Conservation (phyloP, 2,797 vertebrate genomes). For the Enoplosus armatus region DNA sequence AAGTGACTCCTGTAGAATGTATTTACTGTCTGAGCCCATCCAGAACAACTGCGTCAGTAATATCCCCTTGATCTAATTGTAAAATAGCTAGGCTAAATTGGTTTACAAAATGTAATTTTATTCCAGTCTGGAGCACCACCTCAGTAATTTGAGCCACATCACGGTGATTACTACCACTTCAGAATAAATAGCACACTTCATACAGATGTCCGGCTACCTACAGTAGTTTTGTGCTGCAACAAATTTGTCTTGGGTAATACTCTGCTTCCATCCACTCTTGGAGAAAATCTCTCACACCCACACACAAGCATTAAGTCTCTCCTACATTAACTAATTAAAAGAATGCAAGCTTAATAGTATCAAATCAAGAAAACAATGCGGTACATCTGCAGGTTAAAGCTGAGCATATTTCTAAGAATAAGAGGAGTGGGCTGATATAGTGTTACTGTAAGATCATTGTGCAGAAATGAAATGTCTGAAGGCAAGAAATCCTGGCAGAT, state of each 20-base stretch:
- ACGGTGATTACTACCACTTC: conserved; percentile 71
- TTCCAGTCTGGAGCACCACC: conserved; percentile 64
- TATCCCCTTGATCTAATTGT: conserved; percentile 62
- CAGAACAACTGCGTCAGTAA: conserved; percentile 52
- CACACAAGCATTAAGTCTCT: conserved; percentile 33
- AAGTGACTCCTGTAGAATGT: conserved; percentile 50
- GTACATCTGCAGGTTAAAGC: conserved; percentile 13
- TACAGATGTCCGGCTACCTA: conserved; percentile 64
- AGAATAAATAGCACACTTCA: conserved; percentile 70
- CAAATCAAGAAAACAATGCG: conserved; percentile 41
- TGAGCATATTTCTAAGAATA: conserved; percentile 34
- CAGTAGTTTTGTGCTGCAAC: conserved; percentile 52
- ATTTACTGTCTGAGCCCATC: conserved; percentile 47
- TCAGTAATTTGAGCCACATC: conserved; percentile 74
- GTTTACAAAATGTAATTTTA: conserved; percentile 74
- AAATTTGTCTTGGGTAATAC: conserved; percentile 54
- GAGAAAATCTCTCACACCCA: conserved; percentile 40
- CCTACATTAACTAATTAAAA: conserved; percentile 46
- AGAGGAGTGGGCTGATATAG: conserved; percentile 25
- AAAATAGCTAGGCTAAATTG: conserved; percentile 61
- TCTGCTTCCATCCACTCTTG: conserved; percentile 34
- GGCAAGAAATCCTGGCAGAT: conserved; percentile 15
- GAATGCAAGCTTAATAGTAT: conserved; percentile 16
- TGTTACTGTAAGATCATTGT: conserved; percentile 28
- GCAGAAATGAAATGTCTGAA: conserved; percentile 42